phyloP scores from a whole-genome alignment of 2,888 invertebrate genomes.

The Notodonta dromedarius region DNA sequence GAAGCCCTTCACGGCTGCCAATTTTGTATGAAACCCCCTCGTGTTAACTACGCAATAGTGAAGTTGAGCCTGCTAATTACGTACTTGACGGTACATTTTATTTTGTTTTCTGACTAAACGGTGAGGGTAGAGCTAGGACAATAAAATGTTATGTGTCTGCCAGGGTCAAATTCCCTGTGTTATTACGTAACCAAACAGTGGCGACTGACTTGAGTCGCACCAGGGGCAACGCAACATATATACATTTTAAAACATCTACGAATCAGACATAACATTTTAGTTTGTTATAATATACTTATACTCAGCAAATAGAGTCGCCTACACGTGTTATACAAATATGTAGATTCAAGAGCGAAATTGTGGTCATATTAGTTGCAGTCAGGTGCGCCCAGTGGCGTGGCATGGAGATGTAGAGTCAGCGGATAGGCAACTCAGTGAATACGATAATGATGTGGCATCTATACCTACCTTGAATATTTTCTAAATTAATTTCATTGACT shows the following conservation, averaged over 20 bases:
- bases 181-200: too few species aligned
- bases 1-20: background rate
- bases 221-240: too few species aligned
- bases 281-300: background rate
- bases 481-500: too few species aligned
- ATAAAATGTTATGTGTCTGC: too few species aligned
- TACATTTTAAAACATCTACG: too few species aligned
- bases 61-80: background rate
- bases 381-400: constrained; percentile 12
- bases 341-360: constrained; percentile 1
- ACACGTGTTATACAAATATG: background rate
- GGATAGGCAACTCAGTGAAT: background rate
- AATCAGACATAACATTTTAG: too few species aligned
- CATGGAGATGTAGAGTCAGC: constrained; percentile 1
- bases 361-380: constrained; percentile 15
- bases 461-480: too few species aligned
- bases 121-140: background rate
- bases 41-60: constrained; percentile 2
- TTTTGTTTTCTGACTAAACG: background rate
- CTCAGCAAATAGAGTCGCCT: background rate
- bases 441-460: too few species aligned
- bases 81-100: too few species aligned
- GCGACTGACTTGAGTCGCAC: too few species aligned
- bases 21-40: background rate
- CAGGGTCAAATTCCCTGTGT: too few species aligned